Evolutionary conservation across 2,797 vertebrate genomes (phyloP).

Genomic region (Sebastes aleutianus): DNA sequence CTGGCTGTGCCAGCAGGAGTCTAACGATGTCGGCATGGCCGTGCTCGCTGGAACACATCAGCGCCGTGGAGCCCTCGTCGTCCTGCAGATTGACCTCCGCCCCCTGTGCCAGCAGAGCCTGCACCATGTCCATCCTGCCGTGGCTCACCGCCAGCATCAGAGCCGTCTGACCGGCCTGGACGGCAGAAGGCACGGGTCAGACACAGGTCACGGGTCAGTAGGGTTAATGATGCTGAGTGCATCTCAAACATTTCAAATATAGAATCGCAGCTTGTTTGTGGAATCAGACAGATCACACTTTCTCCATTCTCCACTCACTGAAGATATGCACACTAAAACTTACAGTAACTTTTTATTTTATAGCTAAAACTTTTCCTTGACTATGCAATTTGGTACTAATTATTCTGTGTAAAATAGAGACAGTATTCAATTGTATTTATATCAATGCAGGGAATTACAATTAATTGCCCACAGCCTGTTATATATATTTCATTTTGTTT

Average conservation of each 20-base stretch:
- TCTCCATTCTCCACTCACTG: background rate
- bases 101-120: conserved; percentile 89
- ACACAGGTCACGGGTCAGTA: background rate
- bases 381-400: background rate
- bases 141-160: conserved; percentile 98
- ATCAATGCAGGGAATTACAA: background rate
- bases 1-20: conserved; percentile 88
- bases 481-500: background rate
- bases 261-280: background rate
- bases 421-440: too few species aligned
- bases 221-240: background rate
- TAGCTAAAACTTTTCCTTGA: background rate
- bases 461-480: background rate
- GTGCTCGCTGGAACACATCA: conserved; percentile 98
- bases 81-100: conserved; percentile 95
- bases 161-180: conserved; percentile 95
- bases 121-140: conserved; percentile 94
- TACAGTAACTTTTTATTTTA: background rate
- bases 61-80: conserved; percentile 94
- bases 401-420: background rate
- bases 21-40: conserved; percentile 93
- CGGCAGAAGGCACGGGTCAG: background rate
- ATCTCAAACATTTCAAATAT: background rate
- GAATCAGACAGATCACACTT: background rate
- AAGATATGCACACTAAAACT: background rate